Base-by-base conservation (phyloP, 1,140 invertebrate genomes). In the Cryptotermes secundus region DNA sequence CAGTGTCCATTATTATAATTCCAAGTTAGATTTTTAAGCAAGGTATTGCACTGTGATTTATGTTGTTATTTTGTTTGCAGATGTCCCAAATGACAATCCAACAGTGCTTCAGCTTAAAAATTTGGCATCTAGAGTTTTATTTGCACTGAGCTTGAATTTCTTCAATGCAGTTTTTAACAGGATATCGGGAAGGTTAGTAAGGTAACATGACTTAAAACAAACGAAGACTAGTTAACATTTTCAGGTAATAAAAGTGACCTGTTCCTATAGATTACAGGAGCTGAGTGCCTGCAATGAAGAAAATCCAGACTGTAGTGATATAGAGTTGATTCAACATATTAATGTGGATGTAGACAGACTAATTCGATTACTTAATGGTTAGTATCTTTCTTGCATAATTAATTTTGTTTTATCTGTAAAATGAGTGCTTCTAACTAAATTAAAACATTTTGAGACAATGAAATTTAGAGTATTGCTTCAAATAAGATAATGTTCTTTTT, bases 311-410 rank as follows among this genome's bases (percentile, higher is more conserved):
- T 96, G 96, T 89, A 97, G 96, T 87, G 98, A 99, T 89, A 97
- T 99, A 89, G 98, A 99, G 91, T 91, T 99, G 65, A 99, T 99
- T 89, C 97, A 99, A 90, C 96, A 99, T 90, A 98, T 99, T 86
- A 98, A 98, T 90, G 95, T 99, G 86, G 97, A 99, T 90, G 93
- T 97, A 86, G 89, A 93, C 45, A 93, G 96, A 88, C 92, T 99
- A 49, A 95, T 93, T 19, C 95, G 94, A 89, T 92, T 99, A 72
- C 90, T 99, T 79, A 93, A 93, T 89, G 94, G 94, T 94, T 89
- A 87, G 59, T 86, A 80, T 19, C 81, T 72, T 31, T n/a, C n/a
- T n/a, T n/a, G n/a, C n/a, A n/a, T n/a, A n/a, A n/a, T n/a, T n/a
- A n/a, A n/a, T n/a, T n/a, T n/a, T n/a, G n/a, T n/a, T n/a, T n/a